These are phyloP conservation scores for Thaumetopoea pityocampa DNA, from an alignment of 1,140 invertebrate species.

Conservation along the genomic window DNA sequence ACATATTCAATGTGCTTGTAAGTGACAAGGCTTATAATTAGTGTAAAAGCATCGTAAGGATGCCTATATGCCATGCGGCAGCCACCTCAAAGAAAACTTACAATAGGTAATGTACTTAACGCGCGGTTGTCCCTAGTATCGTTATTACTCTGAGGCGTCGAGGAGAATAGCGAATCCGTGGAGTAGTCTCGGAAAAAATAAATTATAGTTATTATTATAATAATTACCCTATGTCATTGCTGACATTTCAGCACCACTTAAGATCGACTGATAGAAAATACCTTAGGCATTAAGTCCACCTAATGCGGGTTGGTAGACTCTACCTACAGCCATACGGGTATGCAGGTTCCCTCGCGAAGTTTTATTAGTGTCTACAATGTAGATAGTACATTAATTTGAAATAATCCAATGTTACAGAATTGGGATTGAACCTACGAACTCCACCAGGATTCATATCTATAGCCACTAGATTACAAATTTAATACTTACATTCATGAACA, in stretches of 20 bases:
- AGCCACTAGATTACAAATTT: not conserved
- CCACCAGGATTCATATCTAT: not conserved
- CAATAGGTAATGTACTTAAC: conserved; percentile 73
- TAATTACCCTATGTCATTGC: not conserved
- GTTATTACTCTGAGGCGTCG: conserved; percentile 56
- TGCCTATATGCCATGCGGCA: conserved; percentile 40
- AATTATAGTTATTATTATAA: conserved; percentile 3
- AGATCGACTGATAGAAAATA: too few relatives aligned
- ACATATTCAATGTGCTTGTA: conserved; percentile 26
- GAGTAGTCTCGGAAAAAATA: too few relatives aligned
- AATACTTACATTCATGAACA: conserved; percentile 6
- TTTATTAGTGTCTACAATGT: too few relatives aligned
- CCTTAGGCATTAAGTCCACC: too few relatives aligned
- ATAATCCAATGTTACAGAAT: too few relatives aligned
- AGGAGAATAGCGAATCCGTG: conserved; percentile 31
- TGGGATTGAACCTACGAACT: too few relatives aligned
- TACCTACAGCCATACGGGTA: too few relatives aligned
- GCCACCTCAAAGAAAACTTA: conserved; percentile 66
- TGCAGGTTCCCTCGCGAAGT: too few relatives aligned
- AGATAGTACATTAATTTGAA: too few relatives aligned
- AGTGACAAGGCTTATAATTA: conserved; percentile 59
- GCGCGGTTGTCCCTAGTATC: conserved; percentile 51
- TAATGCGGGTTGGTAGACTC: too few relatives aligned
- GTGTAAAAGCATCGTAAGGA: conserved; percentile 60
- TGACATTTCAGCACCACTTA: not conserved